Evolutionary conservation across 2,113 vertebrate species (phyloP).

Genomic region (Ceuthmochares aereus): DNA sequence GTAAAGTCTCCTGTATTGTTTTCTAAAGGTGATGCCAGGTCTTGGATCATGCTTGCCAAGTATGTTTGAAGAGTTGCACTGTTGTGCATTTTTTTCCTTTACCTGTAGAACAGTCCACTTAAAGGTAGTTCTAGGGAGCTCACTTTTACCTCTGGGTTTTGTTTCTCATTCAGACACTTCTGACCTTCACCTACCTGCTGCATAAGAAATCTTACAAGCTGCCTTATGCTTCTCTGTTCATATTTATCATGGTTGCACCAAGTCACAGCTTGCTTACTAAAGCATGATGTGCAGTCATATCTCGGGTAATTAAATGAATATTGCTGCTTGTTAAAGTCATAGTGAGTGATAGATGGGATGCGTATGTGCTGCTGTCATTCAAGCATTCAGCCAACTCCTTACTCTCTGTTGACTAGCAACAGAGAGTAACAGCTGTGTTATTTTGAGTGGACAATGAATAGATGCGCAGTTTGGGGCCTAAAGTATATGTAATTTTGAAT

Average conservation of each 20-base stretch:
- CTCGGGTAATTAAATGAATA: background rate
- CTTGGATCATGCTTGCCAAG: background rate
- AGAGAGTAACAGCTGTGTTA: background rate
- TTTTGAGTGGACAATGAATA: background rate
- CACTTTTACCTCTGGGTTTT: background rate
- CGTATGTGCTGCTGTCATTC: background rate
- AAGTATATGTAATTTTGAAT: background rate
- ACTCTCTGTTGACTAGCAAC: background rate
- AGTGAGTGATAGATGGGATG: background rate
- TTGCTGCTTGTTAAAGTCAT: background rate
- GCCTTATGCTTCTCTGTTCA: background rate
- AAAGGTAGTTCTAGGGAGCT: background rate
- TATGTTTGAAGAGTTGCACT: background rate
- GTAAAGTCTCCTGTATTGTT: rapidly evolving
- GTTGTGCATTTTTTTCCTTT: background rate
- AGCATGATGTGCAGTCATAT: background rate
- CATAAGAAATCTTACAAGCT: background rate
- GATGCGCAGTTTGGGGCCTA: background rate
- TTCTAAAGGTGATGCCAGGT: background rate
- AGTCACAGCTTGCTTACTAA: background rate
- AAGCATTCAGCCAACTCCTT: background rate
- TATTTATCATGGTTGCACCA: background rate
- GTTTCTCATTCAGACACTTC: background rate
- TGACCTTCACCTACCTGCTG: background rate
- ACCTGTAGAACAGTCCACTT: background rate